These are phyloP conservation scores for Agonopterix alstromeriana DNA, from an alignment of 2,888 invertebrate species.

Conservation along the genomic window DNA sequence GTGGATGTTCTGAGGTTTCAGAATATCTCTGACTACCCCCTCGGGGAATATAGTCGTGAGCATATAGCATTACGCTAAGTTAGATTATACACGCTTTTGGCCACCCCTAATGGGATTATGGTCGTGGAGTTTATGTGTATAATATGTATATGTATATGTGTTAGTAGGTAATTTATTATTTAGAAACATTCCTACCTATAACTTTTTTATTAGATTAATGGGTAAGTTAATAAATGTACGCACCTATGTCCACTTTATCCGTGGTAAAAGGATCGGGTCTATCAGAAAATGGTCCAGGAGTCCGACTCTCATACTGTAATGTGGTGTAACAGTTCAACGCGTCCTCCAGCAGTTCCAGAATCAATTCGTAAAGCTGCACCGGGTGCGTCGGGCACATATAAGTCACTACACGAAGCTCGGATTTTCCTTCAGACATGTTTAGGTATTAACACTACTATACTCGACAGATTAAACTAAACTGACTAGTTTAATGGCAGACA, in stretches of 20 bases:
- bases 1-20: no score
- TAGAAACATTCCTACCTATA: no score
- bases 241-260: constrained; percentile 77
- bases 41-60: no score
- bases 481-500: not conserved
- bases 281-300: constrained; percentile 63
- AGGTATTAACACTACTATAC: not conserved
- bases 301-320: constrained; percentile 77
- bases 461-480: not conserved
- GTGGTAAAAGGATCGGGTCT: constrained; percentile 74
- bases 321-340: constrained; percentile 61
- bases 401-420: constrained; percentile 72
- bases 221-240: constrained; percentile 20
- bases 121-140: no score
- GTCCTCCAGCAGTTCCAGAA: constrained; percentile 74
- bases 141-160: no score
- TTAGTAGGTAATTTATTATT: no score
- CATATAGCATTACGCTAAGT: no score
- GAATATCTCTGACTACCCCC: no score
- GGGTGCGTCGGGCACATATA: constrained; percentile 80
- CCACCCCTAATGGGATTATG: no score
- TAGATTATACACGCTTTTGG: no score
- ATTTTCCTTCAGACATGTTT: constrained; percentile 44
- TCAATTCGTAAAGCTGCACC: constrained; percentile 75
- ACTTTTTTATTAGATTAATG: not conserved